phyloP scores from a whole-genome alignment of 2,113 vertebrate genomes.

The Neodontobutis hainanensis region DNA sequence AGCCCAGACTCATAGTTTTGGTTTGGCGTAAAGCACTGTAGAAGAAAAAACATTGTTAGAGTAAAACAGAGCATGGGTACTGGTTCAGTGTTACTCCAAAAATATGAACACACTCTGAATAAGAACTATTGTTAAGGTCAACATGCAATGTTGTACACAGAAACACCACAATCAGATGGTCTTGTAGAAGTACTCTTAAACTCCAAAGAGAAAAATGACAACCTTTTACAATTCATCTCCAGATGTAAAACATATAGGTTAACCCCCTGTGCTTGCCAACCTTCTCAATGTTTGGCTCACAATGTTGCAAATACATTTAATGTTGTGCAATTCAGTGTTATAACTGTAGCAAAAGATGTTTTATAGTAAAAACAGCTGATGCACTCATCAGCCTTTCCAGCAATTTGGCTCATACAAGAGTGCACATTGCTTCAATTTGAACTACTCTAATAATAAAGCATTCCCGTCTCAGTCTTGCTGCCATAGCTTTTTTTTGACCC shows the following conservation, averaged over 20 bases:
- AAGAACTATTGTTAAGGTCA: neutral
- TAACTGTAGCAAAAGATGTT: conserved; percentile 3
- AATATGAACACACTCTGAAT: no score
- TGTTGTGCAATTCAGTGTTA: conserved; percentile 19
- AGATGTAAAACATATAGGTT: conserved; percentile 51
- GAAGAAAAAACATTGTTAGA: conserved; percentile 55
- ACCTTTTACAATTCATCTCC: conserved; percentile 59
- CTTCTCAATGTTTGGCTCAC: conserved; percentile 25
- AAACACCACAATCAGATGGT: neutral
- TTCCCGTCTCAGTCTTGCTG: neutral
- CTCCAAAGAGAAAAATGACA: no score
- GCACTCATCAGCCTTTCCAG: no score
- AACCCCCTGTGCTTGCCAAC: neutral
- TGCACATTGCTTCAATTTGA: neutral
- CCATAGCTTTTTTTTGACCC: neutral
- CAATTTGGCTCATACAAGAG: no score
- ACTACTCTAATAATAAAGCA: no score
- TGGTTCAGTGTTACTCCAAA: no score
- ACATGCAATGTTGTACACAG: neutral
- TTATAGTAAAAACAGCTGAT: conserved; percentile 10
- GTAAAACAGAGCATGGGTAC: conserved; percentile 10
- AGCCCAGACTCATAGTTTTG: conserved; percentile 50
- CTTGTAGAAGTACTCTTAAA: no score
- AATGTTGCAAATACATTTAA: conserved; percentile 13
- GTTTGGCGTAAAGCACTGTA: conserved; percentile 50